Conservation (phyloP, 2,113 vertebrate genomes). For the Prietella phreatophila region DNA sequence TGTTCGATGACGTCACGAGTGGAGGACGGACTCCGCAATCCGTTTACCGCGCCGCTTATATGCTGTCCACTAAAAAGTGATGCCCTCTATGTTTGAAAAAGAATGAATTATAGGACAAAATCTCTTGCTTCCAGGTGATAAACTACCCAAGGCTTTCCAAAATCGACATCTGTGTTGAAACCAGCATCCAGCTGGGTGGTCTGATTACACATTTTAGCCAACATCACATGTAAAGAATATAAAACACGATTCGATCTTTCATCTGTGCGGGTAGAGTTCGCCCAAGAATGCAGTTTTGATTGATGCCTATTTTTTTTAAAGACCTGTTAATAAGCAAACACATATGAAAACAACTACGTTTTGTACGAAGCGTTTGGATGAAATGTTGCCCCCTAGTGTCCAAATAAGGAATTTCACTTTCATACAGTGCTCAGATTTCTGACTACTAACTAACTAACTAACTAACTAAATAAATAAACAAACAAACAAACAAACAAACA, state of each 20-base stretch:
- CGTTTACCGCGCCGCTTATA: background rate
- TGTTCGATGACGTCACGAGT: constrained; percentile 19
- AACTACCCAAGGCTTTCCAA: background rate
- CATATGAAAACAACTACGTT: background rate
- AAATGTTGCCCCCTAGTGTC: background rate
- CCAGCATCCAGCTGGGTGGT: background rate
- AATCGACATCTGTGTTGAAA: background rate
- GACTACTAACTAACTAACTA: too few species aligned
- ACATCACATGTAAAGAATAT: background rate
- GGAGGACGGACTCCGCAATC: background rate
- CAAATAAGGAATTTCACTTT: background rate
- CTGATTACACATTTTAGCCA: background rate
- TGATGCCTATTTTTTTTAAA: too few species aligned
- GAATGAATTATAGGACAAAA: background rate
- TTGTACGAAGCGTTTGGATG: background rate
- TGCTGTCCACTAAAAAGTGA: background rate
- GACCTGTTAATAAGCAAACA: background rate
- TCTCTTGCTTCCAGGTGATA: background rate
- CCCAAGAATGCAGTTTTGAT: background rate
- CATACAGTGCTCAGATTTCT: background rate
- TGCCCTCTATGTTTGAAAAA: background rate
- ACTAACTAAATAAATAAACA: too few species aligned
- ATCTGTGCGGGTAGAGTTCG: background rate
- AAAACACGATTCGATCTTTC: background rate
- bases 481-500: too few species aligned